Base-by-base conservation (phyloP, 2,797 vertebrate species). In the Pogoniulus pusillus region DNA sequence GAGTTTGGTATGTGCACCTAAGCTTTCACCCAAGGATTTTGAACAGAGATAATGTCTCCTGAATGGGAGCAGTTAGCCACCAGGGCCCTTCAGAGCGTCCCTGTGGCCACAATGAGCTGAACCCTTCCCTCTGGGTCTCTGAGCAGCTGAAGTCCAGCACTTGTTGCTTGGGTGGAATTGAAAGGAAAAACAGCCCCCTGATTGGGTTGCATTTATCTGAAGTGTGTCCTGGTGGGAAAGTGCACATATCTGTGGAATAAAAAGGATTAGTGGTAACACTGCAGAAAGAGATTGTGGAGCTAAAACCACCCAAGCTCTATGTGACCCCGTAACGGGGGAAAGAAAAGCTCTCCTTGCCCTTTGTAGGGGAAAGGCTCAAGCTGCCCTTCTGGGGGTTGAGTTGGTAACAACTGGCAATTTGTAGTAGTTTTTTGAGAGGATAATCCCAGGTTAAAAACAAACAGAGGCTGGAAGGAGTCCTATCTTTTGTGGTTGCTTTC, bases 171-270 rank as follows among this genome's bases (percentile, higher is more conserved):
- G 41, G 34, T 63, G 66, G 27, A 34, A 37, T 81, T 85, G 65
- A 69, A 72, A 82, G 60, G 19, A 85, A 86, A 93, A 93, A 65
- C 74, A 75, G 78, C 78, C 0, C 37, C 27, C 51, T 55, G 49
- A 65, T 34, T 81, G 86, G 86, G 88, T 82, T 93, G 89, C 74
- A 73, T 34, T 91, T 88, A 75, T 63, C 81, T 84, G 88, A 58
- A 27, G 55, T 53, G 11, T 64, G 45, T 47, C 66, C 70, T 73
- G 64, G 37, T 75, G 64, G 53, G 53, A 55, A 88, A 47, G 75
- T 17, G 57, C 32, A 39, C 27, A 2, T 24, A 5, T 53, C 27
- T 75, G 71, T 59, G 81, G 51, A 72, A 62, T 87, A 30, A 82
- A 63, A 70, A 34, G 53, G 64, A 62, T 88, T 71, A 65, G 59